Conservation (phyloP, 2,888 invertebrate species). For the Charanyca ferruginea region DNA sequence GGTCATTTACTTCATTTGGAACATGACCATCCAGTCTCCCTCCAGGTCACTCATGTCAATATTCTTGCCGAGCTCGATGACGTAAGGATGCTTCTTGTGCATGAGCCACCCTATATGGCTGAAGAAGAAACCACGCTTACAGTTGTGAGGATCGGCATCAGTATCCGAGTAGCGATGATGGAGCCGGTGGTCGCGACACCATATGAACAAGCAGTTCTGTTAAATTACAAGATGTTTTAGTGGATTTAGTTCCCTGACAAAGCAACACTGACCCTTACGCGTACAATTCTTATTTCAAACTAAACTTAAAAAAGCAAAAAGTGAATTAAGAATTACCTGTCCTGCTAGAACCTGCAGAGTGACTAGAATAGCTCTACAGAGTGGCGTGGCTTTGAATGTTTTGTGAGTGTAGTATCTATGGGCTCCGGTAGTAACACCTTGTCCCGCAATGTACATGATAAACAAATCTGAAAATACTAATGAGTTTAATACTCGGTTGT, state of each 20-base stretch:
- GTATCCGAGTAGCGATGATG: conserved; percentile 94
- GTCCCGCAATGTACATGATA: conserved; percentile 71
- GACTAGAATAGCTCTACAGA: conserved; percentile 92
- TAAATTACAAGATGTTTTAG: conserved; percentile 11
- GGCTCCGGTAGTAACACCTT: conserved; percentile 95
- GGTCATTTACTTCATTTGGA: conserved; percentile 93
- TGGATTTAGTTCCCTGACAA: background rate
- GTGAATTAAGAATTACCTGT: conserved; percentile 48
- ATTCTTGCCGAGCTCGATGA: conserved; percentile 92
- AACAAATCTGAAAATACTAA: conserved; percentile 48
- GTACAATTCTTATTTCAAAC: too few relatives aligned
- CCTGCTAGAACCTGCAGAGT: conserved; percentile 91
- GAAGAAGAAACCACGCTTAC: conserved; percentile 96
- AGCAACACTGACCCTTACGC: background rate
- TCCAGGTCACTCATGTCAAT: conserved; percentile 95
- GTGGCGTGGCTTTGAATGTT: conserved; percentile 93
- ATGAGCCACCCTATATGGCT: conserved; percentile 97
- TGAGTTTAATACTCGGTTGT: background rate
- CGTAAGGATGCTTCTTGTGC: conserved; percentile 94
- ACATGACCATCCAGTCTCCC: conserved; percentile 93
- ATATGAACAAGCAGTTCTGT: conserved; percentile 94
- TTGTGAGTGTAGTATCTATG: conserved; percentile 95
- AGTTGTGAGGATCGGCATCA: conserved; percentile 95
- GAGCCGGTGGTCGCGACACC: conserved; percentile 95
- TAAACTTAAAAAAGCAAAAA: background rate